Evolutionary conservation across 2,797 vertebrate species (phyloP), one percentile per base, ranked within the genome.

Genomic region (Amblyopsis hoosieri): DNA sequence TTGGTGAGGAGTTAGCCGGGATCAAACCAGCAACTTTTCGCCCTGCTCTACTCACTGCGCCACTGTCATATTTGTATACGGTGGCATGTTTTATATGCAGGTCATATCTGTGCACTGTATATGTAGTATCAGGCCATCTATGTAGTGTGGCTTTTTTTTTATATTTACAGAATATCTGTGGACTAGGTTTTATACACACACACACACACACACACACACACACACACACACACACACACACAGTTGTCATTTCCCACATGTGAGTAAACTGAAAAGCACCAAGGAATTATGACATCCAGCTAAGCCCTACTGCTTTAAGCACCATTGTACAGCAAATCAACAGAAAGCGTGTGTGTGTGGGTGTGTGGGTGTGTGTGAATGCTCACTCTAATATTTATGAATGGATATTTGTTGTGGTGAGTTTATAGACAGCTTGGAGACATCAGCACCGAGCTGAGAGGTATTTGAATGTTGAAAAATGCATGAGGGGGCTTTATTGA

Each of bases 381-480:
- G 71, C 53, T 71, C 80, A 60, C 29, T 90, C 53, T 78, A 88
- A 87, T 87, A 90, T 89, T 91, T 88, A 86, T 89, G 86, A 89
- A 79, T 66, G 71, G 2, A 56, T 45, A 71, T 89, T 89, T 87
- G 81, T 83, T 90, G 81, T 83, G 87, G 75, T 73, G 42, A 54
- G 67, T 74, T 74, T 80, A 64, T 67, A 84, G 77, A 71, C 61
- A 72, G 66, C 53, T 65, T 69, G 54, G 61, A 50, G 60, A 33
- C 79, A 79, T 74, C 73, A 66, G 54, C 85, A 62, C 46, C 63
- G 79, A 82, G 71, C 66, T 73, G 69, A 75, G 72, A 83, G 78
- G 66, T 74, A 88, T 87, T 82, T 85, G 61, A 86, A 83, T 81
- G 85, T 79, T 88, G 75, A 92, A 89, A 92, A 84, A 82, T 89